Conservation (phyloP, 2,797 vertebrate species). For the Vespertilio murinus region DNA sequence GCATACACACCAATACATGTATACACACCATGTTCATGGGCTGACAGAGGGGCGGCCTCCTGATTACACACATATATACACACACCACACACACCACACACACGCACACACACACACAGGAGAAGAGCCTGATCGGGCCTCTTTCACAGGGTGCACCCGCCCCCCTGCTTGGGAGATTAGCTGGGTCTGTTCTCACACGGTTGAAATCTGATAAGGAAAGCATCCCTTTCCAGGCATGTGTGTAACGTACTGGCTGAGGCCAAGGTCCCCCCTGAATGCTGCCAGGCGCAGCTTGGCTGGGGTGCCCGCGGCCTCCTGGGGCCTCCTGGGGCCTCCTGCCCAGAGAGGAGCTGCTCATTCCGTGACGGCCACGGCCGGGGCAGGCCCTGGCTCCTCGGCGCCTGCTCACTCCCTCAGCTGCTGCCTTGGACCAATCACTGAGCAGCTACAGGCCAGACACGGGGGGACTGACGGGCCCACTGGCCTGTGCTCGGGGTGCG, state of each 20-base stretch:
- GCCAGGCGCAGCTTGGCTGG: not conserved
- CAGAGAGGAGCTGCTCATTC: not conserved
- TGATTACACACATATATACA: too few relatives aligned
- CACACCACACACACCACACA: too few relatives aligned
- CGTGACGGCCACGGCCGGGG: not conserved
- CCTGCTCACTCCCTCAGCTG: too few relatives aligned
- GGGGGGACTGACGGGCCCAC: not conserved
- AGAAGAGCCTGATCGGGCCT: not conserved
- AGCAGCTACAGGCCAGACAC: not conserved
- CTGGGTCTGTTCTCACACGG: not conserved
- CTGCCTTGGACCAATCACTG: too few relatives aligned
- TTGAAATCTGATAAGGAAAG: constrained; percentile 31
- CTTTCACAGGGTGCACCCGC: not conserved
- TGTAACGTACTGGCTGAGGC: not conserved
- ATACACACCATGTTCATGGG: not conserved
- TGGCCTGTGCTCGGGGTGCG: not conserved
- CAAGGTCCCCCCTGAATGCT: not conserved
- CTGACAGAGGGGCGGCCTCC: not conserved
- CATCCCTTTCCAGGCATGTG: not conserved
- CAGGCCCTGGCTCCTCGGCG: not conserved
- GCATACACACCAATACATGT: too few relatives aligned
- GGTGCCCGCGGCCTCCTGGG: not conserved
- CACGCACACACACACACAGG: not conserved
- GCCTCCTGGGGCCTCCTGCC: not conserved
- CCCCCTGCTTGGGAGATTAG: not conserved